Evolutionary conservation across 2,797 vertebrate species (phyloP), one percentile per base, ranked within the genome.

Genomic region (Botia kubotai): DNA sequence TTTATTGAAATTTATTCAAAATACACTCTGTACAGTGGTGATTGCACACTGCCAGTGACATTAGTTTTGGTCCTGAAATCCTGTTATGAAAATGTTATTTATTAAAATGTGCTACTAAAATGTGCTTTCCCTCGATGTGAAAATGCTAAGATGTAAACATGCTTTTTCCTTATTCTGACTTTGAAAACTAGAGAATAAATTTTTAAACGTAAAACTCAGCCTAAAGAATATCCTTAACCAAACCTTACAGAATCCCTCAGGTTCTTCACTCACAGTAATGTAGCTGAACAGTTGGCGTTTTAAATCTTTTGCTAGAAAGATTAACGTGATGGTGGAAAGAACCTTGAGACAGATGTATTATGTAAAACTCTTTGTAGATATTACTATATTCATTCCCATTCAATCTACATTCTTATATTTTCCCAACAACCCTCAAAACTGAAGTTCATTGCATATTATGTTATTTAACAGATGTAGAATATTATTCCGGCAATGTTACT

Each of bases 1-100:
- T 33, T 33, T 33, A 55, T 75, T 65, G 14, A 52, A 73, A 82
- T 78, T 3, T 14, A 67, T 82, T 50, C 39, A 68, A 67, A 21
- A 67, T 68, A 52, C 36, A 50, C 39, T 69, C 16, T 69, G 57
- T 29, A 10, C 29, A 5, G 62, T 72, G 52, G 43, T 69, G 39
- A 60, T 43, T 77, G 66, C n/a, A 70, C 26, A 75, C 23, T 23
- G 57, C 33, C 3, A 48, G 36, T 43, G 39, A 23, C 57, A 48
- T 71, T 46, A 2, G 4, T 58, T 74, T 68, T 33, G 62, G 52
- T 36, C 50, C 6, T 21, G 50, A 46, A 73, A 73, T 21, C 21
- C 17, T 58, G 33, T 73, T 63, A 23, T 65, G 19, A 71, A 43
- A 7, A 29, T 52, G 19, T 36, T 62, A 60, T 52, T 71, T 21